phyloP scores from a whole-genome alignment of 1,140 invertebrate genomes.

The Oscheius sp. region DNA sequence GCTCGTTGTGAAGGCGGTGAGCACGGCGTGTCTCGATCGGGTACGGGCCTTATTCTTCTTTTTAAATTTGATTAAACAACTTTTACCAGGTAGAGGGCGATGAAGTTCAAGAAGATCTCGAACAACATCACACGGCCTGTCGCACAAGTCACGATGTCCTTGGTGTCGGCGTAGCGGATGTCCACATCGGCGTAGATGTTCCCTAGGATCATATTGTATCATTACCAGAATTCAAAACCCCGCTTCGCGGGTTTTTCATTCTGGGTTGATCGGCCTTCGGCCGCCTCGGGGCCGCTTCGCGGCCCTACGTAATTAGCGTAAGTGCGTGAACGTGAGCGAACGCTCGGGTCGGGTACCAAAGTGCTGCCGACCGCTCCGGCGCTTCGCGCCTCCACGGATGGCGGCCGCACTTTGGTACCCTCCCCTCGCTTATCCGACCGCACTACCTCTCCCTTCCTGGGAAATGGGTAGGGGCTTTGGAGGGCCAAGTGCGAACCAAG shows the following conservation, averaged over 20 bases:
- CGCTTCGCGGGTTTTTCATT: too few relatives aligned
- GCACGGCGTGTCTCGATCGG: constrained; percentile 46
- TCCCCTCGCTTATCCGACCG: too few relatives aligned
- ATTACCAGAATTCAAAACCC: constrained; percentile 9
- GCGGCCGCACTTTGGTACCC: too few relatives aligned
- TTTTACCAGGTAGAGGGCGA: constrained; percentile 46
- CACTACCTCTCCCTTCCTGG: neutral
- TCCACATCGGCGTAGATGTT: constrained; percentile 56
- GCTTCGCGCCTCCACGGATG: too few relatives aligned
- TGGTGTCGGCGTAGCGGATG: constrained; percentile 48
- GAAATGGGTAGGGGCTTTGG: neutral
- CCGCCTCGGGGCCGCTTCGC: too few relatives aligned
- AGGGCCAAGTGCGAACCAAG: too few relatives aligned
- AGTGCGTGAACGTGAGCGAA: too few relatives aligned
- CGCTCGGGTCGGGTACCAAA: too few relatives aligned
- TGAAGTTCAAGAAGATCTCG: constrained; percentile 51
- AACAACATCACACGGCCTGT: constrained; percentile 55
- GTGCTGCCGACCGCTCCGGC: too few relatives aligned
- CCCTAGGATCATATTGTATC: constrained; percentile 43
- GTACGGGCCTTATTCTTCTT: constrained; percentile 24
- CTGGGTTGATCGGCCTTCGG: too few relatives aligned
- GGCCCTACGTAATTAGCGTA: too few relatives aligned
- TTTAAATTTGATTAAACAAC: constrained; percentile 6
- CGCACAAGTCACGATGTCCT: constrained; percentile 53
- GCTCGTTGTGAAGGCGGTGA: constrained; percentile 48